A percentile compares a stretch with the other conserved stretches of the same genome.
Conservation (phyloP, 2,113 vertebrate species). For the Ictidomys tridecemlineatus region DNA sequence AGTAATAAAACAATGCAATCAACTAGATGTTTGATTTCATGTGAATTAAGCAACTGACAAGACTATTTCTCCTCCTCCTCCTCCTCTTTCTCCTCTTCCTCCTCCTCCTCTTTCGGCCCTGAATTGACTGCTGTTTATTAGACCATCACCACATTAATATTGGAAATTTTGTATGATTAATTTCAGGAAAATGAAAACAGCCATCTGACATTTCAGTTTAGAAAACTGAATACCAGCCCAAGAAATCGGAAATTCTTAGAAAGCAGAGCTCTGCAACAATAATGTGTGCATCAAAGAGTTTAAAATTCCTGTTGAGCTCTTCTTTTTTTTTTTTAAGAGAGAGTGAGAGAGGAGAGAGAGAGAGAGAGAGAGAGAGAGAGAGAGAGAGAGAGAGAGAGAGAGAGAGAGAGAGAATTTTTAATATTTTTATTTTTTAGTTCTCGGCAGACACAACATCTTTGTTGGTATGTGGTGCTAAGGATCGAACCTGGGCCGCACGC, state of each 20-base stretch:
- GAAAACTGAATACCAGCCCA: constrained; percentile 2
- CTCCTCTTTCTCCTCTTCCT: background rate
- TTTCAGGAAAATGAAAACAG: constrained; percentile 60
- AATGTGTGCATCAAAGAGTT: background rate
- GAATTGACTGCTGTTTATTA: background rate
- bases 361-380: too few species aligned
- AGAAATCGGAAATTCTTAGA: constrained; percentile 54
- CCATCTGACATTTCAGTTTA: background rate
- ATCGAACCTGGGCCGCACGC: too few species aligned
- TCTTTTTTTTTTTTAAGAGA: too few species aligned
- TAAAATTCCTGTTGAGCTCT: background rate
- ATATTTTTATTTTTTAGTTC: too few species aligned
- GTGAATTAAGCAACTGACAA: background rate
- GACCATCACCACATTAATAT: background rate
- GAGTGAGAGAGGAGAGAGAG: too few species aligned
- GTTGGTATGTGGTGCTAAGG: too few species aligned
- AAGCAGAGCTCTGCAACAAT: background rate
- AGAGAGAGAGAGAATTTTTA: too few species aligned
- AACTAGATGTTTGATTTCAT: background rate
- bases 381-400: too few species aligned
- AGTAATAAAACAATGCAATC: background rate
- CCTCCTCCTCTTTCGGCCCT: background rate
- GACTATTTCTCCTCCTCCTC: background rate
- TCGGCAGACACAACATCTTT: too few species aligned
- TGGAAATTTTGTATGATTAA: background rate